A percentile compares a stretch with the other conserved stretches of the same genome.
phyloP scores from a whole-genome alignment of 37 sponge, comb jelly and placozoan species.

The Ianthella basta region DNA sequence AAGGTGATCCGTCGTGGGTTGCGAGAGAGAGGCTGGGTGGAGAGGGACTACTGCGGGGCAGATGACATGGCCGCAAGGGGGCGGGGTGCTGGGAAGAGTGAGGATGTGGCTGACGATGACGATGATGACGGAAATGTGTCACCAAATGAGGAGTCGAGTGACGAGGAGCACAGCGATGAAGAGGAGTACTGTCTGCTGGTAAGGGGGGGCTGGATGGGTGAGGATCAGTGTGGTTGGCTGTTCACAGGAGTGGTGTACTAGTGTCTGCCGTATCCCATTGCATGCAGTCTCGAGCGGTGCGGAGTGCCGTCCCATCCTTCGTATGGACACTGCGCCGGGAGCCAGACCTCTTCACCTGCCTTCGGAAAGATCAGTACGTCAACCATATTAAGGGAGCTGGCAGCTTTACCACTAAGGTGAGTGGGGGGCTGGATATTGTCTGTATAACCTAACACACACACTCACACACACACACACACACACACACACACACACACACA shows the following conservation, averaged over 20 bases:
- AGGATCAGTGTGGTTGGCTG: neutral
- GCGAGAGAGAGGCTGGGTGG: slow-evolving; percentile 91
- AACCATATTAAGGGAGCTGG: slow-evolving; percentile 84
- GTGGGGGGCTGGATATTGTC: no score
- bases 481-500: slow-evolving; percentile 35
- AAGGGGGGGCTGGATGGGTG: neutral
- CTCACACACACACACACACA: no score
- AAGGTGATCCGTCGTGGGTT: slow-evolving; percentile 66
- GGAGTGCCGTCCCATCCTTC: slow-evolving; percentile 77
- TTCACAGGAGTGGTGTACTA: neutral
- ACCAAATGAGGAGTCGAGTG: slow-evolving; percentile 46
- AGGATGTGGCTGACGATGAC: slow-evolving; percentile 1
- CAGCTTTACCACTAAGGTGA: slow-evolving; percentile 92
- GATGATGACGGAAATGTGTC: slow-evolving; percentile 14
- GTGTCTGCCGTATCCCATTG: no score
- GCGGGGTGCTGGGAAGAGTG: neutral
- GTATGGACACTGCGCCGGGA: slow-evolving; percentile 85
- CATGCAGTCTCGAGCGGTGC: slow-evolving; percentile 73
- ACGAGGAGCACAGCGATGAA: slow-evolving; percentile 72
- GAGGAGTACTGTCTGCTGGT: slow-evolving; percentile 82
- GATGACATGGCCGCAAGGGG: neutral
- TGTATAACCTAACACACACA: no score
- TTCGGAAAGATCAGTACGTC: slow-evolving; percentile 66
- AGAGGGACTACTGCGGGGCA: slow-evolving; percentile 62
- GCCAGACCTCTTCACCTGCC: slow-evolving; percentile 36